Conservation (phyloP, 1,140 invertebrate genomes). For the Drosophila seguyi region DNA sequence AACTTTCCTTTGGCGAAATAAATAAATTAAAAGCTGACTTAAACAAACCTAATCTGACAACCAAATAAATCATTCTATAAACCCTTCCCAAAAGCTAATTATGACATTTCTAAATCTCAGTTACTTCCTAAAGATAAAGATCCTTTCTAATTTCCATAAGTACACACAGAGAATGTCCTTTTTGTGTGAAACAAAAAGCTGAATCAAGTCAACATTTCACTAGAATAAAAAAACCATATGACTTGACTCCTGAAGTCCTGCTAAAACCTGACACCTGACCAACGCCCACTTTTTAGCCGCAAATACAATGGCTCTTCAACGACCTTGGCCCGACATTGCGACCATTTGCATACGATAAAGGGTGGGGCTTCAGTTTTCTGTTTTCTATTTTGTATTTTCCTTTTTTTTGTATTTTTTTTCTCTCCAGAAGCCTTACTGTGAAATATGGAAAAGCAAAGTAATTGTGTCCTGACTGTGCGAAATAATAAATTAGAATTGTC, state of each 20-base stretch:
- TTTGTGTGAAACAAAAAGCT: slow-evolving; percentile 10
- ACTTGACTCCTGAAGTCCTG: slow-evolving; percentile 39
- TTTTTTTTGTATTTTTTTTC: slow-evolving; percentile 12
- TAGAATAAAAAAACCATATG: slow-evolving; percentile 36
- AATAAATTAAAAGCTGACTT: neutral
- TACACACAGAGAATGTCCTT: neutral
- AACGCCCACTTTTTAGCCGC: slow-evolving; percentile 54
- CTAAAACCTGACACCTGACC: slow-evolving; percentile 36
- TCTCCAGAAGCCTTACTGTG: slow-evolving; percentile 10
- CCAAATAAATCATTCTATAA: slow-evolving; percentile 1
- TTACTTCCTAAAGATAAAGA: slow-evolving; percentile 1
- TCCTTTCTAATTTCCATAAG: slow-evolving; percentile 26
- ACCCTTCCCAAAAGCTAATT: neutral
- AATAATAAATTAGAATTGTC: slow-evolving; percentile 53
- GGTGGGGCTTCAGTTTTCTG: slow-evolving; percentile 8
- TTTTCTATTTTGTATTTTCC: slow-evolving; percentile 1
- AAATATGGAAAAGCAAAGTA: slow-evolving; percentile 55
- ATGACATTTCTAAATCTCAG: slow-evolving; percentile 9
- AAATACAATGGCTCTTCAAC: slow-evolving; percentile 43
- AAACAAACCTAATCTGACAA: neutral
- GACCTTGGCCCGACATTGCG: slow-evolving; percentile 58
- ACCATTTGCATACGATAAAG: slow-evolving; percentile 31
- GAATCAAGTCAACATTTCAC: slow-evolving; percentile 41
- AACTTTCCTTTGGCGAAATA: too few relatives aligned
- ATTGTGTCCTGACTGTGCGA: slow-evolving; percentile 50